A percentile compares a stretch with the other conserved stretches of the same genome.
These are phyloP conservation scores for Miniopterus natalensis DNA, from an alignment of 2,113 vertebrate species.

Conservation along the genomic window DNA sequence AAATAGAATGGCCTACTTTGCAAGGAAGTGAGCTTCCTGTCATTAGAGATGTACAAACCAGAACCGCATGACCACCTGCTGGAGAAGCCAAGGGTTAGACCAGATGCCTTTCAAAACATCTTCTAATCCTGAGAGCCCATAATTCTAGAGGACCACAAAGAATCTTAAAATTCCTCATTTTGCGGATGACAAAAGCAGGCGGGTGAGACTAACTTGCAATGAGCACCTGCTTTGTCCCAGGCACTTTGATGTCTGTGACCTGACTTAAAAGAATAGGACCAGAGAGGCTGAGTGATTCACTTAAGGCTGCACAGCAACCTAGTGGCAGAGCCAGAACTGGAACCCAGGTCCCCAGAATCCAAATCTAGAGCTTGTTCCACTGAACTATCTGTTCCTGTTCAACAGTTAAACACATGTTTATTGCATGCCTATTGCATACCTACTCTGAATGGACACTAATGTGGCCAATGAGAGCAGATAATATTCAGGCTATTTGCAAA, in stretches of 20 bases:
- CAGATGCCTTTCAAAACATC: not conserved
- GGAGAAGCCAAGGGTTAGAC: not conserved
- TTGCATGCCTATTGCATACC: not conserved
- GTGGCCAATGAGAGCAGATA: not conserved
- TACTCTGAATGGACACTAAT: not conserved
- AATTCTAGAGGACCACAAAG: not conserved
- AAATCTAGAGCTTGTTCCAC: constrained; percentile 62
- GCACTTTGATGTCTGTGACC: not conserved
- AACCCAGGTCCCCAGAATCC: constrained; percentile 55
- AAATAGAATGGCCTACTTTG: not conserved
- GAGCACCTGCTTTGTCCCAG: not conserved
- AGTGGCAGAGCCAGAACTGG: constrained; percentile 60
- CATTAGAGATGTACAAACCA: not conserved
- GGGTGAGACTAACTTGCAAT: not conserved
- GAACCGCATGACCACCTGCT: not conserved
- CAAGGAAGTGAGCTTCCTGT: not conserved
- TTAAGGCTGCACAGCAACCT: constrained; percentile 74
- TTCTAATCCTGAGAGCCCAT: not conserved
- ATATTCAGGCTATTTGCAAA: not conserved
- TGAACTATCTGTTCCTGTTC: not conserved
- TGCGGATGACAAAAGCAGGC: not conserved
- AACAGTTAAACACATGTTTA: not conserved
- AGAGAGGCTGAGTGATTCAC: not conserved
- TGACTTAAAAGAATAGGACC: constrained; percentile 25
- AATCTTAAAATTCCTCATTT: constrained; percentile 27